phyloP scores from a whole-genome alignment of 2,888 invertebrate genomes.

The Zhuqinia jingwanae region DNA sequence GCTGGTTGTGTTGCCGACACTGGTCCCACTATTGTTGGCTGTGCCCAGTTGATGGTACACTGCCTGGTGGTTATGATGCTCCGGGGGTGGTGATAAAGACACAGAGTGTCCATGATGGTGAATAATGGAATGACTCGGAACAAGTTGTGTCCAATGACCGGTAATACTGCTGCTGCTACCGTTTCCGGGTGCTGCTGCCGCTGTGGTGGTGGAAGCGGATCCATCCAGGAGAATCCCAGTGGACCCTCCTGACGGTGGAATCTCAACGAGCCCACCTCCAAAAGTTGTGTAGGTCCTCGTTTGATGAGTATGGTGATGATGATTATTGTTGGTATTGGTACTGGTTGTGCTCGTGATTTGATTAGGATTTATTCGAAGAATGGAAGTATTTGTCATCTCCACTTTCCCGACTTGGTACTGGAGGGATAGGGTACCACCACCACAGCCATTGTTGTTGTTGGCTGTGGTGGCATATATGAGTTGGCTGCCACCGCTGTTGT shows the following conservation, averaged over 20 bases:
- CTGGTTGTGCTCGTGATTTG: no score
- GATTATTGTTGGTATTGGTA: constrained; percentile 24
- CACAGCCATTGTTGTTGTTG: constrained; percentile 48
- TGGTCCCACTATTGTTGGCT: constrained; percentile 26
- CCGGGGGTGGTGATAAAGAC: constrained; percentile 73
- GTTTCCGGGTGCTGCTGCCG: constrained; percentile 26
- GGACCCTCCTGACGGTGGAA: constrained; percentile 54
- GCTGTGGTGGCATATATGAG: constrained; percentile 35
- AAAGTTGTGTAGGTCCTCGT: constrained; percentile 59
- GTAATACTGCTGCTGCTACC: constrained; percentile 58
- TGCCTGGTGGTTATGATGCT: constrained; percentile 61
- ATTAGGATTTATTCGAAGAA: constrained; percentile 64
- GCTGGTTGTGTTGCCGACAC: constrained; percentile 1
- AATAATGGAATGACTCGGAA: constrained; percentile 72
- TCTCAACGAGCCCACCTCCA: constrained; percentile 57
- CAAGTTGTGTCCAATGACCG: constrained; percentile 72
- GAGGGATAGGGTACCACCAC: constrained; percentile 38
- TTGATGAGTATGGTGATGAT: no score
- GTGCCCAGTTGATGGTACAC: constrained; percentile 59
- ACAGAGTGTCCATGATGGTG: constrained; percentile 69
- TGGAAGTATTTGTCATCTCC: constrained; percentile 46
- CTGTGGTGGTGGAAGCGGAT: no score
- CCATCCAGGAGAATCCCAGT: constrained; percentile 64
- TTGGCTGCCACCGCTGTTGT: constrained; percentile 62
- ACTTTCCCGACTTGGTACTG: constrained; percentile 56